Percentiles rank a stretch among this genome's conserved stretches.
Evolutionary conservation across 1,140 invertebrate genomes (phyloP).

Genomic region (Andrena cerasifolii): DNA sequence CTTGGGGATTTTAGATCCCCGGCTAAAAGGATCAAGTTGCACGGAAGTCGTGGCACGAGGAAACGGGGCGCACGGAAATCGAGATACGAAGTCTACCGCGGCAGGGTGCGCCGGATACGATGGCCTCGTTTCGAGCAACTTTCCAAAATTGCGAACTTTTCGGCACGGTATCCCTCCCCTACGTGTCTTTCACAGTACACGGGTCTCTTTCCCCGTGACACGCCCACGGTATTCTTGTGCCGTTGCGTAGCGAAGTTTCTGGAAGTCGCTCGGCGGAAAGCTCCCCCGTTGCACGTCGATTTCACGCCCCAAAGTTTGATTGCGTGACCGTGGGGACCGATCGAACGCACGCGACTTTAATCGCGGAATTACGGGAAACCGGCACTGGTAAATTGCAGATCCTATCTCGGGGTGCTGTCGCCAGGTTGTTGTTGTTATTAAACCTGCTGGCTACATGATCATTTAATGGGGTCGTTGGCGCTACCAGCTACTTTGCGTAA

Average conservation of each 20-base stretch:
- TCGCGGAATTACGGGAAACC: conserved; percentile 10
- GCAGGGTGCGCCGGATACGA: neutral
- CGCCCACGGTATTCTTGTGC: neutral
- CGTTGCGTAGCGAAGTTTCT: conserved; percentile 32
- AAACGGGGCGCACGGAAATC: neutral
- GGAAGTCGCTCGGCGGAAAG: conserved; percentile 34
- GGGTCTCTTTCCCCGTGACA: neutral
- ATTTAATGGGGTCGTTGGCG: conserved; percentile 1
- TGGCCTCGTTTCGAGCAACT: conserved; percentile 36
- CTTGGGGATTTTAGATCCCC: neutral
- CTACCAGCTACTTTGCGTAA: neutral
- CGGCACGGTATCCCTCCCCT: neutral
- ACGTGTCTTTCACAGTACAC: neutral
- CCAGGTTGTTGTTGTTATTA: neutral
- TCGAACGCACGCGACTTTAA: conserved; percentile 28
- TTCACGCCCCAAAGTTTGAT: conserved; percentile 57
- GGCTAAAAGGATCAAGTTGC: neutral
- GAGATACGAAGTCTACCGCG: neutral
- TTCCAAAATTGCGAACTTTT: conserved; percentile 39
- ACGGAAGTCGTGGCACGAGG: neutral
- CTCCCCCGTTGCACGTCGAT: conserved; percentile 21
- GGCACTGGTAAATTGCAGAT: conserved; percentile 16
- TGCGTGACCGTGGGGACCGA: conserved; percentile 21
- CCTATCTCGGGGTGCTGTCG: neutral
- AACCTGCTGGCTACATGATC: neutral